A percentile compares a stretch with the other conserved stretches of the same genome.
These are phyloP conservation scores for Tipula unca DNA, from an alignment of 2,888 invertebrate species.

Conservation along the genomic window DNA sequence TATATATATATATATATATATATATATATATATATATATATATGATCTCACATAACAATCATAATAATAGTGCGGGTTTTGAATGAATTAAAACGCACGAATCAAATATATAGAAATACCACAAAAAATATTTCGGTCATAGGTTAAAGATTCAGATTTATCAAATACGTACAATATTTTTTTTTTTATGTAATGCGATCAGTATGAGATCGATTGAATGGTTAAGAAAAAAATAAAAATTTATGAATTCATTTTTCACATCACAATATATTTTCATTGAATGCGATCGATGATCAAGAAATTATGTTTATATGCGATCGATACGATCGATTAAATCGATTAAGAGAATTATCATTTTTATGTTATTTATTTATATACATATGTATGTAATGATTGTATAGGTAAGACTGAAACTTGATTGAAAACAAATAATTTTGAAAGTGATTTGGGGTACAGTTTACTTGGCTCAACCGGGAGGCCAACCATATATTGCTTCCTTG, in stretches of 20 bases:
- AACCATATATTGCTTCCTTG: too few species aligned
- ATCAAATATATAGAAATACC: conserved; percentile 14
- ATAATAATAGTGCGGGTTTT: conserved; percentile 14
- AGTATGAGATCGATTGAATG: conserved; percentile 1
- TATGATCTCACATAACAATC: neutral
- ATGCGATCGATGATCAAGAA: neutral
- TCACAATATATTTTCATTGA: neutral
- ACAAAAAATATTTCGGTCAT: neutral
- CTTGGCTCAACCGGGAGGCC: too few species aligned
- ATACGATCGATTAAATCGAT: neutral
- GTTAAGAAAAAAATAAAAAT: neutral
- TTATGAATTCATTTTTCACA: neutral
- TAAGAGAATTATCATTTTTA: neutral
- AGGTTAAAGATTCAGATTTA: conserved; percentile 17
- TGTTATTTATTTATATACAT: neutral
- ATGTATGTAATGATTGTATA: neutral
- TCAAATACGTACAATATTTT: neutral
- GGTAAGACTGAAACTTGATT: neutral
- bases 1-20: too few species aligned
- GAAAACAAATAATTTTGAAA: neutral
- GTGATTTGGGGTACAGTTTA: neutral
- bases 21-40: too few species aligned
- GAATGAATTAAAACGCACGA: neutral
- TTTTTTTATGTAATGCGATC: conserved; percentile 14
- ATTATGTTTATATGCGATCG: neutral